Percentiles rank a stretch among this genome's conserved stretches.
phyloP scores from a whole-genome alignment of 2,113 vertebrate species.

The Aramus guarauna region DNA sequence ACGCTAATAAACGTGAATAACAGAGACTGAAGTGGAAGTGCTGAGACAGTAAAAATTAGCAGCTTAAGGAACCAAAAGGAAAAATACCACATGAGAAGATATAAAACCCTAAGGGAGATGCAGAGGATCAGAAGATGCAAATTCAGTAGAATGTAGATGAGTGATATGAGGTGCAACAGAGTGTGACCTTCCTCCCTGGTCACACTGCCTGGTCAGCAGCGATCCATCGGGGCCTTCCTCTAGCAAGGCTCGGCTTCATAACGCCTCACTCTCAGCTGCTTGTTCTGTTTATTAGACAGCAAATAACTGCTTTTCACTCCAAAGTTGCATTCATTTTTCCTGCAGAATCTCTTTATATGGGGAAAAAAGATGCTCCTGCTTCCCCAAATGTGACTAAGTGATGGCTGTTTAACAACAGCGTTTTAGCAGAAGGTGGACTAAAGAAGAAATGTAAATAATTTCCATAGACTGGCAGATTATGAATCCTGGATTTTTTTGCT shows the following conservation, averaged over 20 bases:
- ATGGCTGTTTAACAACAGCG: not conserved
- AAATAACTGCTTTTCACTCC: not conserved
- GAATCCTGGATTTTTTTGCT: not conserved
- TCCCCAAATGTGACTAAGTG: not conserved
- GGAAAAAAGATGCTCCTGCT: not conserved
- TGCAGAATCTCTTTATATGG: not conserved
- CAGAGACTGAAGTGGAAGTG: fast-evolving
- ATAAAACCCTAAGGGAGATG: not conserved
- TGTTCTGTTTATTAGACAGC: not conserved
- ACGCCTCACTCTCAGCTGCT: not conserved
- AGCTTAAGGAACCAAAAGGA: not conserved
- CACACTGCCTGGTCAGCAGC: not conserved
- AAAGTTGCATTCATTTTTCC: not conserved
- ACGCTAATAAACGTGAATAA: fast-evolving
- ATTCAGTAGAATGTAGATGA: not conserved
- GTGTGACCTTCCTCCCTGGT: not conserved
- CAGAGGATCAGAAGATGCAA: not conserved
- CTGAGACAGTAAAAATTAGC: not conserved
- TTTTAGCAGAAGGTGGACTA: not conserved
- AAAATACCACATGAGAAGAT: not conserved
- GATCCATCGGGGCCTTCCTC: fast-evolving
- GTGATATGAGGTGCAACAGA: not conserved
- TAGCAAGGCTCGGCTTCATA: not conserved
- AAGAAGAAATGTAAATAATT: not conserved
- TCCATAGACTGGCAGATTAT: not conserved